These are phyloP conservation scores for Sitobion miscanthi DNA, from an alignment of 1,140 invertebrate species.

Conservation along the genomic window DNA sequence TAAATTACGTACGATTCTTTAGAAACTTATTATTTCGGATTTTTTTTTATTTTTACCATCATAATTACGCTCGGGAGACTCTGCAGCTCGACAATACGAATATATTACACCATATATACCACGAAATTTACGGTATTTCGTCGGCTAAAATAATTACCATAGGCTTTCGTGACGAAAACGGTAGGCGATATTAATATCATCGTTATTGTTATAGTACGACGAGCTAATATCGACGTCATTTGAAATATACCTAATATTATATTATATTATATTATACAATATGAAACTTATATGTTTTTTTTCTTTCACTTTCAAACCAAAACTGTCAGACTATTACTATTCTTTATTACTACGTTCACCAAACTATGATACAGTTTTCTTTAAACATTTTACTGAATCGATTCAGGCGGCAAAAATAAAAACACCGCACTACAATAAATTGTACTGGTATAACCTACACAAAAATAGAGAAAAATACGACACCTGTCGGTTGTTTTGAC, in stretches of 20 bases:
- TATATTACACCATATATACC: neutral
- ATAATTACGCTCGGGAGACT: neutral
- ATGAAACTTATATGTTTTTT: neutral
- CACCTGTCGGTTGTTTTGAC: neutral
- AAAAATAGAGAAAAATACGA: neutral
- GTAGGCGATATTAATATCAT: neutral
- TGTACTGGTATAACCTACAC: too few relatives aligned
- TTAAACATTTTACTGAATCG: neutral
- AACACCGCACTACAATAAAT: neutral
- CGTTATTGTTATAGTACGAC: neutral
- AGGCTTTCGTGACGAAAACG: neutral
- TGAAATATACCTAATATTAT: too few relatives aligned
- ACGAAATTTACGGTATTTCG: neutral
- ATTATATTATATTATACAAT: too few relatives aligned
- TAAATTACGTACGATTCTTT: constrained; percentile 10
- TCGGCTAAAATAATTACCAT: neutral
- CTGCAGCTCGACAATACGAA: neutral
- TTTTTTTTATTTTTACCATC: neutral
- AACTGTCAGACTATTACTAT: neutral
- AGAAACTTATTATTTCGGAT: constrained; percentile 24
- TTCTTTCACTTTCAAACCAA: neutral
- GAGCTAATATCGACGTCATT: too few relatives aligned
- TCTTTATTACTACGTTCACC: neutral
- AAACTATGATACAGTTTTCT: neutral
- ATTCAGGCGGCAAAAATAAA: neutral